Evolutionary conservation across 2,888 invertebrate genomes (phyloP), one percentile per base, ranked within the genome.

Genomic region (Netelia fuscicornis): DNA sequence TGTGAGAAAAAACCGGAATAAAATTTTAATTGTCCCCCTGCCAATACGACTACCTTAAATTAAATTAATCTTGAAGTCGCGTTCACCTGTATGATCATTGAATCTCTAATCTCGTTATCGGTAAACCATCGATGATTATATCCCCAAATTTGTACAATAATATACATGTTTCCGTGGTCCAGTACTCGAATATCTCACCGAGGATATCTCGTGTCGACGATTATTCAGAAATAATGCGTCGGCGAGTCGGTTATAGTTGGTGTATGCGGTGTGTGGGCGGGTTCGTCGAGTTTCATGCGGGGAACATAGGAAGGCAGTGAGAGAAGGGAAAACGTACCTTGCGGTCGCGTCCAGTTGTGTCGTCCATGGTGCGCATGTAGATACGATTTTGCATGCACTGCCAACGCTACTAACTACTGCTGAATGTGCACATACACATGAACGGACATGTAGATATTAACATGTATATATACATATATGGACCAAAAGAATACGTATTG

Each of bases 141-240:
- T 37, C 37, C 37, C 37, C 37, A 37, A 37, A 37, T 37, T 37
- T 37, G 37, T 37, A 56, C 20, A 56, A 56, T 25, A 23, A 13
- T 13, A 25, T 25, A 10, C 2, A 6, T 56, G 17, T 30, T 30
- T 3, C 42, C 54, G 54, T 25, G 54, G 17, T 70, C 56, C 17
- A 20, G n/a, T 60, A 23, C 48, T 2, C 30, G 17, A 58, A 44
- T 68, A 44, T 30, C 11, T 60, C 8, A 60, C 60, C 13, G 8
- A 25, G 60, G 11, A 2, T 60, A 9, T 30, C 60, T 60, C 25
- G 37, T 37, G 37, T 9, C 30, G 37, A 60, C 77, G 23, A 58
- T 68, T 77, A 58, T 25, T 67, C 67, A 67, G 20, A 48, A 67
- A 58, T 68, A 68, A 77, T 67, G n/a, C 67, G 56, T 58, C 48